These are phyloP conservation scores for Acrobasis consociella DNA, from an alignment of 2,888 invertebrate genomes.

Conservation along the genomic window DNA sequence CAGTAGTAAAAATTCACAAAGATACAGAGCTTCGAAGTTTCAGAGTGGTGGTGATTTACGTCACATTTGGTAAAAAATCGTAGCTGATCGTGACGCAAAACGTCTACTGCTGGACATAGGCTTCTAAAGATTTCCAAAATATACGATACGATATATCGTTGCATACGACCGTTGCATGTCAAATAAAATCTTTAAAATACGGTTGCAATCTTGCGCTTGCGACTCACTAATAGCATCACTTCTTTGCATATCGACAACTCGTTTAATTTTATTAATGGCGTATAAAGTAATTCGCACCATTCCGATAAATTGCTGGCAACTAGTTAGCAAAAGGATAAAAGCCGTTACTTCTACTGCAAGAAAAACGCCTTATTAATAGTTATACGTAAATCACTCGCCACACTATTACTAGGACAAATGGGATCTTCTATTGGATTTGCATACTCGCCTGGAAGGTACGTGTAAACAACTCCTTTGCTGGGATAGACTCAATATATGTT, in stretches of 20 bases:
- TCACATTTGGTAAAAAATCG: no score
- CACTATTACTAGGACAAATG: constrained; percentile 50
- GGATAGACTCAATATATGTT: not conserved
- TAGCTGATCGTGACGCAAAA: no score
- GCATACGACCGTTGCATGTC: no score
- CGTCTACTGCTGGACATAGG: no score
- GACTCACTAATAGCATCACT: not conserved
- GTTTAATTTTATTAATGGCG: constrained; percentile 16
- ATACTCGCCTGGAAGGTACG: constrained; percentile 13
- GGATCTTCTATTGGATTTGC: constrained; percentile 27
- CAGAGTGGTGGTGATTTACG: no score
- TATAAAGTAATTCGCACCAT: constrained; percentile 17
- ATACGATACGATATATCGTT: no score
- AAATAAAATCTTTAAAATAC: no score
- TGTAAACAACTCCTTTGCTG: constrained; percentile 1
- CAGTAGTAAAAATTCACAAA: no score
- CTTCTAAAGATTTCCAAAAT: no score
- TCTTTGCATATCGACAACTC: constrained; percentile 13
- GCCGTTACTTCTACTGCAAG: constrained; percentile 5
- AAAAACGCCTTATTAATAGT: constrained; percentile 44
- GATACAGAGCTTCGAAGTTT: no score
- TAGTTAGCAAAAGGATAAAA: constrained; percentile 10
- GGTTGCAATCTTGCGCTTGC: no score
- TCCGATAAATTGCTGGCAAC: constrained; percentile 11
- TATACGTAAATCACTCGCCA: constrained; percentile 45